These are phyloP conservation scores for Paradoxurus hermaphroditus DNA, from an alignment of 2,113 vertebrate species.

Conservation along the genomic window DNA sequence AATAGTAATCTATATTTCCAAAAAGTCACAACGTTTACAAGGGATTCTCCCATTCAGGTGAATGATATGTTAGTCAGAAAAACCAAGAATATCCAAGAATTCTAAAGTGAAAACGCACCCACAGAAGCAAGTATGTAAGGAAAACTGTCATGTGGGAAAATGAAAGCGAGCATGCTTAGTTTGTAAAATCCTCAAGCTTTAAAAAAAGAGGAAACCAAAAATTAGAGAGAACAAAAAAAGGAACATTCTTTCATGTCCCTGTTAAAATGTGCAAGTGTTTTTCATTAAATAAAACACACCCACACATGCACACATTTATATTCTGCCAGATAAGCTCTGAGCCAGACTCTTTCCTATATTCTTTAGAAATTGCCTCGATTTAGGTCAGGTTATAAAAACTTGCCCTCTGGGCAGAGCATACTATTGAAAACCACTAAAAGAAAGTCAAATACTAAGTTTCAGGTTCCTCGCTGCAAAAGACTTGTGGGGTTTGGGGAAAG, in stretches of 20 bases:
- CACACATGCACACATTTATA: neutral
- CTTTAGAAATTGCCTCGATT: neutral
- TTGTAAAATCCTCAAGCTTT: neutral
- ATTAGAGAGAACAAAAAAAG: neutral
- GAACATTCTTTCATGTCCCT: neutral
- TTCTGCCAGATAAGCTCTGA: neutral
- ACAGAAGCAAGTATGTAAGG: neutral
- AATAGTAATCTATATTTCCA: neutral
- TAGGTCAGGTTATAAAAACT: neutral
- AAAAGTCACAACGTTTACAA: neutral
- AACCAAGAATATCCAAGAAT: neutral
- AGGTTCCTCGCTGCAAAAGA: conserved; percentile 11
- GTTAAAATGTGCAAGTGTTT: neutral
- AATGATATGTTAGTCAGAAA: neutral
- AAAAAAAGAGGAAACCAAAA: neutral
- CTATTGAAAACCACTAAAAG: conserved; percentile 20
- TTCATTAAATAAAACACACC: neutral
- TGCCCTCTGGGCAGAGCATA: neutral
- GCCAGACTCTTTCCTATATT: neutral
- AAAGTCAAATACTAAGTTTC: conserved; percentile 29
- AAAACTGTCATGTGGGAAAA: neutral
- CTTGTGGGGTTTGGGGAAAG: neutral
- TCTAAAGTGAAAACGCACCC: conserved; percentile 4
- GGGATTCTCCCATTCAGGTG: neutral
- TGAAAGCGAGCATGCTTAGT: neutral